Evolutionary conservation across 2,888 invertebrate genomes (phyloP), one percentile per base, ranked within the genome.

Genomic region (Aradus depressus): DNA sequence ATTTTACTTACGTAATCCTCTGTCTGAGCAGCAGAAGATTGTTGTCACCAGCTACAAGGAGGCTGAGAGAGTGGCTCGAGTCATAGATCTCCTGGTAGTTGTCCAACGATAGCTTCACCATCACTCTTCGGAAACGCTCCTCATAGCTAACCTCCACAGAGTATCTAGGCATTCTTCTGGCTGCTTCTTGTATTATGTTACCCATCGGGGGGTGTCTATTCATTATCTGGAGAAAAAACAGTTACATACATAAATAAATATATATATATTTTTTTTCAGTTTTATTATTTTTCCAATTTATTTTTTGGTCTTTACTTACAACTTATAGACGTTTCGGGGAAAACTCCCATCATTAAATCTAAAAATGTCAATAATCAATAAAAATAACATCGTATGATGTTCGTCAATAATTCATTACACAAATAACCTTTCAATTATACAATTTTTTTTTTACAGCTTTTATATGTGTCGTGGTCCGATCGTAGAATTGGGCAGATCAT

Each of bases 191-290:
- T 3, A 86, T 63, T 37, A 75, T 66, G 63, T 80, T 80, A 3
- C 86, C 86, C 58, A 81, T 77, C 38, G 85, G 85, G 12, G 84
- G 77, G 35, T 79, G 76, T 64, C 81, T 75, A 64, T 81, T 81
- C 61, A 82, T 73, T 63, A 84, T 81, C 82, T 84, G 60, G 43
- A 62, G 57, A 16, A 19, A n/a, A n/a, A n/a, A n/a, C n/a, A n/a
- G n/a, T n/a, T n/a, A 31, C 8, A 31, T 10, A 31, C 8, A 31
- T 31, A 8, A 31, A 10, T 31, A 10, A 31, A 31, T 31, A 31
- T 10, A 31, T 10, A 31, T n/a, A n/a, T n/a, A n/a, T n/a, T n/a
- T n/a, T n/a, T n/a, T n/a, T n/a, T n/a, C n/a, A n/a, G n/a, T n/a
- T n/a, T n/a, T n/a, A n/a, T n/a, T n/a, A n/a, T n/a, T n/a, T n/a